Evolutionary conservation across 2,888 invertebrate species (phyloP).

Genomic region (Oscheius sp.): DNA sequence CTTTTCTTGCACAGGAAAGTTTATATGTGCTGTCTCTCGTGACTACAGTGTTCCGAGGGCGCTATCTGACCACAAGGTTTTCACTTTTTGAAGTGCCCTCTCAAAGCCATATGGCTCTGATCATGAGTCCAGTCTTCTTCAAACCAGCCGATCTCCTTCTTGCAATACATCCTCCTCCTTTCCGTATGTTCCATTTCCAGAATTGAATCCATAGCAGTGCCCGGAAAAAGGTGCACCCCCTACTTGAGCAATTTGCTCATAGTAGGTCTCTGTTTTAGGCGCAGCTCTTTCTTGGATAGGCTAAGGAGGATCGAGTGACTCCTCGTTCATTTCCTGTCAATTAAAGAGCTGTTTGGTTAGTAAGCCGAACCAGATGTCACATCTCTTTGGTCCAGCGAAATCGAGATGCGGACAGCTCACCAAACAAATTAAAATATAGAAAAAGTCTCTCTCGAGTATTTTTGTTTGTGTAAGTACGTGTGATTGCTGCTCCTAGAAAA

Average conservation of each 20-base stretch:
- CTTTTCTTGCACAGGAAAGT: too few relatives aligned
- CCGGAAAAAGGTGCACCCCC: slow-evolving; percentile 22
- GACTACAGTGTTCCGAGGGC: not conserved
- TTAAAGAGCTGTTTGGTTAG: slow-evolving; percentile 33
- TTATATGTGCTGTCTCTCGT: too few relatives aligned
- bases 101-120: slow-evolving; percentile 10
- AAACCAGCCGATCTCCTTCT: not conserved
- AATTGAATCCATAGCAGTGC: slow-evolving; percentile 16
- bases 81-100: slow-evolving; percentile 11
- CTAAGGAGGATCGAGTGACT: slow-evolving; percentile 31
- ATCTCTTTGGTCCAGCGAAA: slow-evolving; percentile 14
- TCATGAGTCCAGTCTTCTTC: not conserved
- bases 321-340: slow-evolving; percentile 35
- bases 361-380: slow-evolving; percentile 35
- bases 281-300: slow-evolving; percentile 28
- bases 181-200: slow-evolving; percentile 3
- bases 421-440: slow-evolving; percentile 33
- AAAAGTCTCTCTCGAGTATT: not conserved
- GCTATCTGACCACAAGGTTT: slow-evolving; percentile 14
- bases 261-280: slow-evolving; percentile 3
- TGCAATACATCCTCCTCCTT: not conserved
- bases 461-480: too few relatives aligned
- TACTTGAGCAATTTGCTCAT: slow-evolving; percentile 18
- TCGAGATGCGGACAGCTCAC: not conserved
- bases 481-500: not conserved